These are phyloP conservation scores for Cotesia glomerata DNA, from an alignment of 1,140 invertebrate genomes.

Conservation along the genomic window DNA sequence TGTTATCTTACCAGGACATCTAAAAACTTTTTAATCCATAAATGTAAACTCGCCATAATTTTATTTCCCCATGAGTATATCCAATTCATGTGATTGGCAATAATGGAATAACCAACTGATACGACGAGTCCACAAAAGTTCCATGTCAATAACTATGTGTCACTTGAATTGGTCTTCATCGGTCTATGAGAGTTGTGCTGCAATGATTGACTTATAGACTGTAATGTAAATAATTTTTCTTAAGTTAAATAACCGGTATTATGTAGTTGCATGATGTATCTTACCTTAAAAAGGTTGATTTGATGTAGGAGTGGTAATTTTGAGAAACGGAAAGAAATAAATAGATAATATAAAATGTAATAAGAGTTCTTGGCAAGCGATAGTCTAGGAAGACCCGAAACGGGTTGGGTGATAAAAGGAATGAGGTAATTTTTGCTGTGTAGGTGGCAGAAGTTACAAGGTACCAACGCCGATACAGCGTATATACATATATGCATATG, in stretches of 20 bases:
- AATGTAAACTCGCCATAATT: not conserved
- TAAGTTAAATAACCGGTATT: too few relatives aligned
- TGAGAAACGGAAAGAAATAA: not conserved
- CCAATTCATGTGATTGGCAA: slow-evolving; percentile 53
- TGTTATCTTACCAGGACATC: too few relatives aligned
- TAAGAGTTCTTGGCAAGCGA: slow-evolving; percentile 47
- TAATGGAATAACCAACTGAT: slow-evolving; percentile 46
- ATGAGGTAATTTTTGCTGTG: slow-evolving; percentile 21
- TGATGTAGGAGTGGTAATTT: not conserved
- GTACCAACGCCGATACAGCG: not conserved
- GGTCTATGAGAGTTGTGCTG: not conserved
- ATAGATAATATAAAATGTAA: slow-evolving; percentile 57
- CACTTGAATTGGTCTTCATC: slow-evolving; percentile 5
- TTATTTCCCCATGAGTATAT: not conserved
- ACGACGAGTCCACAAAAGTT: slow-evolving; percentile 41
- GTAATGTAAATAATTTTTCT: not conserved
- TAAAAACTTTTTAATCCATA: not conserved
- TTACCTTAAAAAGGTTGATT: slow-evolving; percentile 15
- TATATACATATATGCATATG: slow-evolving; percentile 20
- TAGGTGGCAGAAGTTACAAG: slow-evolving; percentile 1
- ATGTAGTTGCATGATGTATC: too few relatives aligned
- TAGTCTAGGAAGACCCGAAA: slow-evolving; percentile 34
- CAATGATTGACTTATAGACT: slow-evolving; percentile 9
- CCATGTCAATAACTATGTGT: slow-evolving; percentile 34
- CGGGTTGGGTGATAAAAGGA: slow-evolving; percentile 24